Base-by-base conservation (phyloP, 1,140 invertebrate species). In the Cotesia chilonis region DNA sequence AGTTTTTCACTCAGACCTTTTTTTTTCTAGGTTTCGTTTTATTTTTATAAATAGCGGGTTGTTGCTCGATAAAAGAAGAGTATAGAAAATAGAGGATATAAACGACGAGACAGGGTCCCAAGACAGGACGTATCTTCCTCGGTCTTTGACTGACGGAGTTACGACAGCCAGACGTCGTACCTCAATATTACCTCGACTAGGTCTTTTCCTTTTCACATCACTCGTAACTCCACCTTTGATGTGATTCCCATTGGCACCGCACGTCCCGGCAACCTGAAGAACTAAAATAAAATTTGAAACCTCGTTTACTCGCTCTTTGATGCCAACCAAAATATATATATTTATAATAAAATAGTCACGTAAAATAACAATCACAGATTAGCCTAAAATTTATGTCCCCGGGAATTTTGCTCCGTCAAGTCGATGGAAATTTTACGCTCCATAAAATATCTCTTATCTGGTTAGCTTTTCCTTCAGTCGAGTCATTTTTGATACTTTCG, bases 111-210 rank as follows among this genome's bases (percentile, higher is more conserved):
- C 14, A 52, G 9, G 20, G 36, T 52, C 52, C 12, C 66, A 68
- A 51, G 41, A 55, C 51, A 55, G 12, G 54, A 66, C 35, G 36
- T 51, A 41, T 38, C 55, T 51, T 51, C 41, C 41, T 47, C 51
- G 17, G 37, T 60, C 71, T 72, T 72, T 72, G 71, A 68, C 65
- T 72, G 63, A 72, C 65, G 28, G 63, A 66, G 51, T 66, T 71
- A 71, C 70, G 70, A 71, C 70, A 66, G 70, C 54, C 55, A 72
- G 65, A 68, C 71, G 55, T 72, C 57, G 65, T 72, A 55, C 64
- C 54, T 72, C 71, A 68, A 72, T 72, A 72, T 72, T 72, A 72
- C 64, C 71, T 17, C 36, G 47, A 9, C 12, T 28, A 28, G 28
- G 28, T 38, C 17, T 51, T 57, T 41, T 14, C 68, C 60, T 36